Conservation (phyloP, 2,888 invertebrate genomes). For the Nipponacmea schrenckii region DNA sequence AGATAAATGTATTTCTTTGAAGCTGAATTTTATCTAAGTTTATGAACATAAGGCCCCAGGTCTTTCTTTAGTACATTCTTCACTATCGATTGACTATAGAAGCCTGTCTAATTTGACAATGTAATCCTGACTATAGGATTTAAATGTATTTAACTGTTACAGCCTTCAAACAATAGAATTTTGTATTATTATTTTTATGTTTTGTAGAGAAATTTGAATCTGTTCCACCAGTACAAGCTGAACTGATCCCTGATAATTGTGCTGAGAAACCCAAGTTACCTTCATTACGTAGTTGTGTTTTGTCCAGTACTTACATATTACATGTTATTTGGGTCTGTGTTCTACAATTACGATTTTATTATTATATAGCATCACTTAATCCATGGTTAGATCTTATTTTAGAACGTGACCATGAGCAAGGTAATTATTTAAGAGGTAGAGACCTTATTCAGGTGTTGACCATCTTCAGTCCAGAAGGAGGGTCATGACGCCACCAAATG, state of each 20-base stretch:
- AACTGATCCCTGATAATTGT: neutral
- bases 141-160: neutral
- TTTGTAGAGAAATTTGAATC: neutral
- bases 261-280: conserved; percentile 23
- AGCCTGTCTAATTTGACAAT: too few species aligned
- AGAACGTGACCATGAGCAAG: conserved; percentile 30
- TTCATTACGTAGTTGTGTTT: conserved; percentile 37
- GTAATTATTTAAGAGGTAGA: conserved; percentile 21
- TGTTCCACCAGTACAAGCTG: neutral
- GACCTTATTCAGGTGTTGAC: too few species aligned
- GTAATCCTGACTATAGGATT: too few species aligned
- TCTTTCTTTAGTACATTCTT: too few species aligned
- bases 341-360: conserved; percentile 51
- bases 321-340: conserved; percentile 50
- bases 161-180: neutral
- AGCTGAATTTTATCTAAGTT: too few species aligned
- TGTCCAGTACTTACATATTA: conserved; percentile 41
- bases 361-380: conserved; percentile 48
- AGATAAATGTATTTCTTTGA: too few species aligned
- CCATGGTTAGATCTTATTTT: conserved; percentile 35
- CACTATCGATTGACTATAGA: too few species aligned
- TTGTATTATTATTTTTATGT: neutral
- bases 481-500: too few species aligned
- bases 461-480: too few species aligned
- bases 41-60: too few species aligned